Conservation (phyloP, 2,113 vertebrate genomes). For the Sula dactylatra region DNA sequence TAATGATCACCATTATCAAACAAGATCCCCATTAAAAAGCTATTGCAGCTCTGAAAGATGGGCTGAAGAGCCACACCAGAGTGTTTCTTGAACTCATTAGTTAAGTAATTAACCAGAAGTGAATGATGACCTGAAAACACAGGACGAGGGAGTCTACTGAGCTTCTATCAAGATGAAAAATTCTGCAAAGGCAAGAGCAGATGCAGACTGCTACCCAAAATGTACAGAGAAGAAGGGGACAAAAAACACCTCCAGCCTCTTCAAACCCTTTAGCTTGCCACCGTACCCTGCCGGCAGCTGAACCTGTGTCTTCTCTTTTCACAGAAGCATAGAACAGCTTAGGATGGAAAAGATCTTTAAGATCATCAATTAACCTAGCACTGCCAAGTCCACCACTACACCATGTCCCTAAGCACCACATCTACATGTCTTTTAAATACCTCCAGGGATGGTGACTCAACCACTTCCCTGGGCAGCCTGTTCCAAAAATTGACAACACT, state of each 20-base stretch:
- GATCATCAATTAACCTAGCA: too few species aligned
- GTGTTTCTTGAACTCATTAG: not conserved
- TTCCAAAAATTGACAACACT: too few species aligned
- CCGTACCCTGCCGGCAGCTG: not conserved
- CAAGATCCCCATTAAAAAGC: not conserved
- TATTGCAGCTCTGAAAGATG: not conserved
- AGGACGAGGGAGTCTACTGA: not conserved
- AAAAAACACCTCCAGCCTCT: not conserved
- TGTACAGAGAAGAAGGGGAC: not conserved
- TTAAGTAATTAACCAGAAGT: not conserved
- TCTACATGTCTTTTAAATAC: too few species aligned
- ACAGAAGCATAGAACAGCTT: too few species aligned
- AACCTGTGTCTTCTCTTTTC: not conserved
- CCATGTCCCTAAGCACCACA: too few species aligned
- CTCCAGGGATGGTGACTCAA: too few species aligned
- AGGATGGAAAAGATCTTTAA: too few species aligned
- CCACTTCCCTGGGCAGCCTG: too few species aligned
- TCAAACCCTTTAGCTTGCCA: not conserved
- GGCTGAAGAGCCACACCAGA: not conserved
- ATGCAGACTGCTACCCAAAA: not conserved
- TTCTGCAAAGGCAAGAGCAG: not conserved
- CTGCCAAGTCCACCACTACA: too few species aligned
- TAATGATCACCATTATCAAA: not conserved
- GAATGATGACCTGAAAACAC: not conserved
- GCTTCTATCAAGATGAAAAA: not conserved